Base-by-base conservation (phyloP, 1,140 invertebrate species). In the Sycophila sp. region DNA sequence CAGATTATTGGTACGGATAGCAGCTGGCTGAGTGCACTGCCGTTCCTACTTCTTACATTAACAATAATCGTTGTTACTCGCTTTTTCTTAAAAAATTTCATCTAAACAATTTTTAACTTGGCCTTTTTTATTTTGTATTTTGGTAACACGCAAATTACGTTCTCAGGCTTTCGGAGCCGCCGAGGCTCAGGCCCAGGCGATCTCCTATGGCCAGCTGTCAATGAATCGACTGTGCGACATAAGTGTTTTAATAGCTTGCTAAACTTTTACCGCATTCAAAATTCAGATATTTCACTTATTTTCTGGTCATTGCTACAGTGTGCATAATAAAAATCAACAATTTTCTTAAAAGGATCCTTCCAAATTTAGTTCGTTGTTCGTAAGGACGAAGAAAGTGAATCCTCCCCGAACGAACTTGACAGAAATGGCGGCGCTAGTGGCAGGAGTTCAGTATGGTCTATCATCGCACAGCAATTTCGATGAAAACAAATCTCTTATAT, bases 371-470 rank as follows among this genome's bases (percentile, higher is more conserved):
- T 26, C 38, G 22, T 30, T 40, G 26, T 4, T 36, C 6, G 28
- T 40, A 59, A 10, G 7, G 47, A 51, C 6, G 26, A 5, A 7
- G 7, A 51, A 22, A n/a, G n/a, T 10, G 47, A 51, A 24, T 11
- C 13, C 32, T 36, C 28, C 22, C 7, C 1, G n/a, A 68, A 45
- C 40, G 19, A 63, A 36, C 28, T 22, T 49, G 30, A 28, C 32
- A 89, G 90, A 94, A 93, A 97, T 96, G 94, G 94, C 94, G 92
- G 91, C 93, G 90, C 92, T 96, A 89, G 92, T 93, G 89, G 92
- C 95, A 92, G 94, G 94, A 90, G 91, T 93, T 89, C 93, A 96
- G 90, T 97, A 96, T 94, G 94, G 94, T 89, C 93, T 96, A 90
- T 94, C 94, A 89, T 95, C 95, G 85, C 92, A 94, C 86, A 90